phyloP scores from a whole-genome alignment of 1,140 invertebrate species.

The Ceratina calcarata region DNA sequence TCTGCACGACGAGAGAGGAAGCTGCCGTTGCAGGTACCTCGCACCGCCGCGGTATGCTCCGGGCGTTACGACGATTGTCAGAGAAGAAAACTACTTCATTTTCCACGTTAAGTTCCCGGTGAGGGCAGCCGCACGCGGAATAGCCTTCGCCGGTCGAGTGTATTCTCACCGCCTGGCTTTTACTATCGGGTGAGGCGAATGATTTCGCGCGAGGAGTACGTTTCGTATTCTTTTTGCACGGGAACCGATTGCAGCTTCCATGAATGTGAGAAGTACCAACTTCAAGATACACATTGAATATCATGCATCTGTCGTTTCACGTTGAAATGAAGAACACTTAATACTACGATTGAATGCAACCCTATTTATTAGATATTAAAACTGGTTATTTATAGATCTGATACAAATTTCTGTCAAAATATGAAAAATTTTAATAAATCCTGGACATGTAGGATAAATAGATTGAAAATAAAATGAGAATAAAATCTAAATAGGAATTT shows the following conservation, averaged over 20 bases:
- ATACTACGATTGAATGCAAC: too few relatives aligned
- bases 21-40: slow-evolving; percentile 41
- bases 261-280: neutral
- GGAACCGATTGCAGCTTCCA: neutral
- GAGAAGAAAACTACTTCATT: slow-evolving; percentile 68
- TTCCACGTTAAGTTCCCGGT: slow-evolving; percentile 46
- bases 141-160: slow-evolving; percentile 20
- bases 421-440: too few relatives aligned
- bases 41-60: slow-evolving; percentile 46
- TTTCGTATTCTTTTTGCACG: neutral
- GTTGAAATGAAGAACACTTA: too few relatives aligned
- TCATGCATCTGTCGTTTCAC: too few relatives aligned
- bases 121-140: slow-evolving; percentile 22
- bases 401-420: too few relatives aligned
- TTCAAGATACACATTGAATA: too few relatives aligned
- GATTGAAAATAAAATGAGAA: too few relatives aligned
- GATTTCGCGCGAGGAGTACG: neutral
- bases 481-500: too few relatives aligned
- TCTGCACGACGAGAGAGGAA: slow-evolving; percentile 61
- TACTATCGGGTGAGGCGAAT: neutral
- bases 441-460: too few relatives aligned
- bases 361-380: too few relatives aligned
- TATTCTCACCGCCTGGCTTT: neutral
- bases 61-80: slow-evolving; percentile 57
- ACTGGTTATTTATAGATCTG: too few relatives aligned